phyloP scores from a whole-genome alignment of 2,888 invertebrate species.

The Drosophila flavopinicola region DNA sequence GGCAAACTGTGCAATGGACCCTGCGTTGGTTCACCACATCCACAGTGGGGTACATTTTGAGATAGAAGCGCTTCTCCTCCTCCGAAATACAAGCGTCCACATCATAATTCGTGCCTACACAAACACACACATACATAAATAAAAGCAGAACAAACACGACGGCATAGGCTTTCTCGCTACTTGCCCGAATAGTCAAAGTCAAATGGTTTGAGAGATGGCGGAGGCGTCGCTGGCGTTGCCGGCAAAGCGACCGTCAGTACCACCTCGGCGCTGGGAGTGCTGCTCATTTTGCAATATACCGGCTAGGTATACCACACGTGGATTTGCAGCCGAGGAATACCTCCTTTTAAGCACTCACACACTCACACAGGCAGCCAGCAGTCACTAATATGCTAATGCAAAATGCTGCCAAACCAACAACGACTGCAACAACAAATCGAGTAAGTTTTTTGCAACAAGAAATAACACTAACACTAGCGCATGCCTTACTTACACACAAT shows the following conservation, averaged over 20 bases:
- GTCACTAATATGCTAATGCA: slow-evolving; percentile 3
- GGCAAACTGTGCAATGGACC: slow-evolving; percentile 91
- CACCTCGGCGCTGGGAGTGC: slow-evolving; percentile 41
- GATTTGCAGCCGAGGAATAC: slow-evolving; percentile 10
- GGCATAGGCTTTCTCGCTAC: background rate
- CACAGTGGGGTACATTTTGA: slow-evolving; percentile 86
- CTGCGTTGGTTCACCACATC: slow-evolving; percentile 86
- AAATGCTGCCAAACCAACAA: slow-evolving; percentile 16
- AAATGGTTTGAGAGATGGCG: slow-evolving; percentile 50
- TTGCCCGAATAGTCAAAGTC: slow-evolving; percentile 64
- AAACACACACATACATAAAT: slow-evolving; percentile 24
- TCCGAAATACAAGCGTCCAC: slow-evolving; percentile 86
- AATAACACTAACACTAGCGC: slow-evolving; percentile 23
- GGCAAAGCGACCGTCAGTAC: slow-evolving; percentile 24
- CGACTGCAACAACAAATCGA: slow-evolving; percentile 27
- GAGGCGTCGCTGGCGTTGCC: slow-evolving; percentile 43
- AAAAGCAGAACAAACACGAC: background rate
- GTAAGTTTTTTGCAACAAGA: slow-evolving; percentile 36
- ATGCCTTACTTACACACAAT: slow-evolving; percentile 4
- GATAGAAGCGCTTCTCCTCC: slow-evolving; percentile 86
- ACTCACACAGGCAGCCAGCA: slow-evolving; percentile 1
- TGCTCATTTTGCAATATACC: slow-evolving; percentile 43
- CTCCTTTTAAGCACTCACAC: slow-evolving; percentile 10
- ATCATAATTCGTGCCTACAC: slow-evolving; percentile 80
- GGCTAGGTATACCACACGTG: slow-evolving; percentile 40